Evolutionary conservation across 1,140 invertebrate genomes (phyloP).

Genomic region (Trichonephila clavata): DNA sequence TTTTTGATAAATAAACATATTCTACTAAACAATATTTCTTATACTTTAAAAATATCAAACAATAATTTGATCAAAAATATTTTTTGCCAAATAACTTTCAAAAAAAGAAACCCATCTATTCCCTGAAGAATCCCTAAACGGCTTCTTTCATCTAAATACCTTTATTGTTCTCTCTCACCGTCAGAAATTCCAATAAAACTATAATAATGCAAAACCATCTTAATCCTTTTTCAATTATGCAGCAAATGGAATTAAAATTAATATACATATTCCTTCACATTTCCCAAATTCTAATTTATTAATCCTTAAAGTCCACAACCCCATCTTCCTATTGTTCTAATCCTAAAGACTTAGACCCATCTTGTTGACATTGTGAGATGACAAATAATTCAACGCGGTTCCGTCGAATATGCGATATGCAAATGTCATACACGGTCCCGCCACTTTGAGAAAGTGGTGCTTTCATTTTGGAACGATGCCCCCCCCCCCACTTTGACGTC

Average conservation of each 20-base stretch:
- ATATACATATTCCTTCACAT: not conserved
- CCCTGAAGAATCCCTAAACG: not conserved
- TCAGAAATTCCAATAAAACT: not conserved
- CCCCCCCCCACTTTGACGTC: not conserved
- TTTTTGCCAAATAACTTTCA: too few species aligned
- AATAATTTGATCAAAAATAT: too few species aligned
- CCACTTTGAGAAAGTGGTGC: conserved; percentile 7
- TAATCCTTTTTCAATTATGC: conserved; percentile 1
- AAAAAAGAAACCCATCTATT: too few species aligned
- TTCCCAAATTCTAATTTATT: conserved; percentile 22
- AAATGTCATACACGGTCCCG: conserved; percentile 38
- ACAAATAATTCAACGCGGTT: not conserved
- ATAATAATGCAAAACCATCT: not conserved
- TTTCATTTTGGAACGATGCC: not conserved
- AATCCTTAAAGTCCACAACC: conserved; percentile 34
- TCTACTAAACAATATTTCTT: too few species aligned
- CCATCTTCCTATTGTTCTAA: conserved; percentile 40
- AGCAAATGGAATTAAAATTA: conserved; percentile 12
- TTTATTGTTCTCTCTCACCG: not conserved
- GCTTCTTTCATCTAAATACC: not conserved
- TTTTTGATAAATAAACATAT: too few species aligned
- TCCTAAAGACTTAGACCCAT: not conserved
- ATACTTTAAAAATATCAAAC: too few species aligned
- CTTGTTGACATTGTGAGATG: conserved; percentile 48
- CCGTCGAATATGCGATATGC: conserved; percentile 5